These are phyloP conservation scores for Microplitis deprimator DNA, from an alignment of 2,888 invertebrate species.

Conservation along the genomic window DNA sequence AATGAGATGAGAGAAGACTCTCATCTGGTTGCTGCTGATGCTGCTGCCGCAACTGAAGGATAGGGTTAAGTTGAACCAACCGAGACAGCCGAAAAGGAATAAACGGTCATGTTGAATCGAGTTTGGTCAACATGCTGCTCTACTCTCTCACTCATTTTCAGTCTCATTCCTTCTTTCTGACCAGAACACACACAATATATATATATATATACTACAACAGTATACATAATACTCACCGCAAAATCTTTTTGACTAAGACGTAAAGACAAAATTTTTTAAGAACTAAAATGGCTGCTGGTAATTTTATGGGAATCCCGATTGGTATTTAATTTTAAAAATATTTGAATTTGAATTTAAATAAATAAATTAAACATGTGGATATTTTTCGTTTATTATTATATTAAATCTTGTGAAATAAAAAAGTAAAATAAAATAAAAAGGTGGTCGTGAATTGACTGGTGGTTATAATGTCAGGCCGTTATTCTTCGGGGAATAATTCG, in stretches of 20 bases:
- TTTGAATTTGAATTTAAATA: slow-evolving; percentile 39
- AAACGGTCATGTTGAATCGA: slow-evolving; percentile 15
- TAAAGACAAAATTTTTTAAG: background rate
- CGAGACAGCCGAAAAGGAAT: slow-evolving; percentile 7
- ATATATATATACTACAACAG: too few species aligned
- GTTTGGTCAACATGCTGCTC: slow-evolving; percentile 24
- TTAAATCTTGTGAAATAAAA: slow-evolving; percentile 16
- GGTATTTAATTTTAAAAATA: slow-evolving; percentile 48
- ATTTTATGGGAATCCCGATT: slow-evolving; percentile 58
- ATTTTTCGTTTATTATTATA: slow-evolving; percentile 17
- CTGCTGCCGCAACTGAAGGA: background rate
- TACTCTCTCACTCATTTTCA: background rate
- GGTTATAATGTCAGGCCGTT: slow-evolving; percentile 26
- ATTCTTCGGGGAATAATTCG: slow-evolving; percentile 34
- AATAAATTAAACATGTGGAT: background rate
- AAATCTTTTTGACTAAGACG: slow-evolving; percentile 25
- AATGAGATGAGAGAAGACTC: slow-evolving; percentile 39
- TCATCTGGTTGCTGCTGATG: slow-evolving; percentile 6
- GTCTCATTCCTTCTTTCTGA: background rate
- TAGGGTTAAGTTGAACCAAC: slow-evolving; percentile 1
- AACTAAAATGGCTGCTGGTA: slow-evolving; percentile 18
- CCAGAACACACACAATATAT: too few species aligned
- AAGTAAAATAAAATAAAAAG: slow-evolving; percentile 20
- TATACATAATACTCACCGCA: background rate
- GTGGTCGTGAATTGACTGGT: slow-evolving; percentile 19